A percentile compares a stretch with the other conserved stretches of the same genome.
Conservation (phyloP, 2,888 invertebrate genomes). For the Temnothorax unifasciatus region DNA sequence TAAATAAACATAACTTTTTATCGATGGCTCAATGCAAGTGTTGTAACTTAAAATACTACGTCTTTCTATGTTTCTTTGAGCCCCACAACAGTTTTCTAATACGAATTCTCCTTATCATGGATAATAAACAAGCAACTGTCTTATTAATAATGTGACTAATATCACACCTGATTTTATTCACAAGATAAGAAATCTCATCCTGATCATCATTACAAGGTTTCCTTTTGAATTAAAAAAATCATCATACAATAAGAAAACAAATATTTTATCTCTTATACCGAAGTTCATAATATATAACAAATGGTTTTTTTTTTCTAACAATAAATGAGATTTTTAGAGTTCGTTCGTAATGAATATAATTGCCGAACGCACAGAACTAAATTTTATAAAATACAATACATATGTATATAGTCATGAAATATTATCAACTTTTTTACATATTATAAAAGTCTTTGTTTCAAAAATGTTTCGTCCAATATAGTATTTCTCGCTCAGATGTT, state of each 20-base stretch:
- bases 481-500: not conserved
- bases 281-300: slow-evolving; percentile 62
- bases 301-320: slow-evolving; percentile 30
- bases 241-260: not conserved
- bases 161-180: slow-evolving; percentile 36
- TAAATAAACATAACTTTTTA: slow-evolving; percentile 44
- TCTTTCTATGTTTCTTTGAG: slow-evolving; percentile 13
- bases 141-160: slow-evolving; percentile 44
- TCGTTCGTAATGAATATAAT: not conserved
- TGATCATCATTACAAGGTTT: slow-evolving; percentile 1
- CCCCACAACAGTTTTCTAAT: slow-evolving; percentile 10
- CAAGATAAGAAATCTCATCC: not conserved
- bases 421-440: slow-evolving; percentile 6
- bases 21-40: slow-evolving; percentile 16
- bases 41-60: slow-evolving; percentile 20
- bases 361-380: not conserved
- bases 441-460: not conserved
- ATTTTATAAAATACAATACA: not conserved
- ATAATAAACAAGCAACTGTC: slow-evolving; percentile 25
- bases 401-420: not conserved
- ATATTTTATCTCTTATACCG: not conserved
- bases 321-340: slow-evolving; percentile 53
- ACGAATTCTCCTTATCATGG: slow-evolving; percentile 5
- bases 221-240: not conserved
- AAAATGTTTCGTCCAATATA: not conserved